Percentiles rank a stretch among this genome's conserved stretches.
phyloP scores from a whole-genome alignment of 2,888 invertebrate genomes.

The Monoplex corrugatus region DNA sequence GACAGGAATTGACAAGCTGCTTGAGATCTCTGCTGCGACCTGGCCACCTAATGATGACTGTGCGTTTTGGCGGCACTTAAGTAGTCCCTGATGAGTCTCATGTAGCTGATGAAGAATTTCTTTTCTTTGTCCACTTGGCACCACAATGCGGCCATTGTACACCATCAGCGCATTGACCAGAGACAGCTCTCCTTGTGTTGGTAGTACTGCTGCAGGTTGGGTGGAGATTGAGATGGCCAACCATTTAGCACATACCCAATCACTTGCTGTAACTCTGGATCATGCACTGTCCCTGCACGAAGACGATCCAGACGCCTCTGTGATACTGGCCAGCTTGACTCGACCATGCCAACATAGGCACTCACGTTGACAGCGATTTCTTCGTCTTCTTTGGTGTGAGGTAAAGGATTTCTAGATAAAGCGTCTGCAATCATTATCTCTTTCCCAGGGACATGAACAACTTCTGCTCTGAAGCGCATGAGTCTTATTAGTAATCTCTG shows the following conservation, averaged over 20 bases:
- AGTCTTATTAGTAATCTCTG: conserved; percentile 28
- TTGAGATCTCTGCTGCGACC: conserved; percentile 32
- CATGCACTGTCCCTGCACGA: conserved; percentile 26
- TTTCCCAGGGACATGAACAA: conserved; percentile 39
- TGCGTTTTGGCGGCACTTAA: conserved; percentile 40
- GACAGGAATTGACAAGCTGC: background rate
- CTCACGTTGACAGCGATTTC: background rate
- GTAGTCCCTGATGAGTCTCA: conserved; percentile 45
- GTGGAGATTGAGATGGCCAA: background rate
- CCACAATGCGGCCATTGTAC: conserved; percentile 13
- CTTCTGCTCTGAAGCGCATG: background rate
- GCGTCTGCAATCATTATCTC: conserved; percentile 30
- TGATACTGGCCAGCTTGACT: conserved; percentile 14
- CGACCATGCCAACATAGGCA: background rate
- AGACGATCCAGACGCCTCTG: background rate
- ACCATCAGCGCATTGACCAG: conserved; percentile 28
- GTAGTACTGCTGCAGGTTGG: background rate
- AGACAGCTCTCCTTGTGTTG: conserved; percentile 30
- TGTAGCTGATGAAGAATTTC: conserved; percentile 29
- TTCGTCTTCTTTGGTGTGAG: background rate
- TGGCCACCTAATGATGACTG: conserved; percentile 44
- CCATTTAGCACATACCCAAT: conserved; percentile 42
- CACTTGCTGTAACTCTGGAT: conserved; percentile 42
- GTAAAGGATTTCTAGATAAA: conserved; percentile 31
- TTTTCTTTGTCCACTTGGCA: background rate